Evolutionary conservation across 2,888 invertebrate genomes (phyloP).

Genomic region (Phania funesta): DNA sequence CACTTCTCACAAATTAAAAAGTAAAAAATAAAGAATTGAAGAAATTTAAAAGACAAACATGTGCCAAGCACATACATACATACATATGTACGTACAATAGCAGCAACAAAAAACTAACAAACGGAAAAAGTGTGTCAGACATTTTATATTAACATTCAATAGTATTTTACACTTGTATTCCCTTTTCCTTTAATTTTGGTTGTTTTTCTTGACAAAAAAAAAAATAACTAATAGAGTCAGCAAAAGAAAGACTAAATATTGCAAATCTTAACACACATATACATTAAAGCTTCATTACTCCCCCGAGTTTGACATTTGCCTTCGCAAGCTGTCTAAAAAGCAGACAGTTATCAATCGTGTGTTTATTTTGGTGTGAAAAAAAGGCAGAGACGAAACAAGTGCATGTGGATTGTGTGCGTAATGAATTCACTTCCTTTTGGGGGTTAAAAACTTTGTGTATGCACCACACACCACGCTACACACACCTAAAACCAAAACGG

Average conservation of each 20-base stretch:
- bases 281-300: conserved; percentile 4
- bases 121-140: conserved; percentile 67
- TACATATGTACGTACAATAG: background rate
- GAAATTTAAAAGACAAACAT: conserved; percentile 65
- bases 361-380: conserved; percentile 43
- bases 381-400: conserved; percentile 48
- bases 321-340: conserved; percentile 42
- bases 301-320: conserved; percentile 57
- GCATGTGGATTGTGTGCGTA: background rate
- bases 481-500: background rate
- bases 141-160: conserved; percentile 68
- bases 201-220: conserved; percentile 11
- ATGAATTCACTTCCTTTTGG: conserved; percentile 43
- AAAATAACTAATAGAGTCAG: background rate
- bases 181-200: conserved; percentile 14
- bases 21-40: conserved; percentile 42
- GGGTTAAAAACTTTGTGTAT: conserved; percentile 36
- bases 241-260: conserved; percentile 17
- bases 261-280: conserved; percentile 27
- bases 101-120: conserved; percentile 46
- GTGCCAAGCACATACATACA: conserved; percentile 40
- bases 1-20: conserved; percentile 29
- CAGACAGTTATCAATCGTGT: conserved; percentile 62
- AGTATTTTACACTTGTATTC: conserved; percentile 65
- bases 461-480: conserved; percentile 14